A percentile compares a stretch with the other conserved stretches of the same genome.
Evolutionary conservation across 2,113 vertebrate genomes (phyloP).

Genomic region (Zeus faber): DNA sequence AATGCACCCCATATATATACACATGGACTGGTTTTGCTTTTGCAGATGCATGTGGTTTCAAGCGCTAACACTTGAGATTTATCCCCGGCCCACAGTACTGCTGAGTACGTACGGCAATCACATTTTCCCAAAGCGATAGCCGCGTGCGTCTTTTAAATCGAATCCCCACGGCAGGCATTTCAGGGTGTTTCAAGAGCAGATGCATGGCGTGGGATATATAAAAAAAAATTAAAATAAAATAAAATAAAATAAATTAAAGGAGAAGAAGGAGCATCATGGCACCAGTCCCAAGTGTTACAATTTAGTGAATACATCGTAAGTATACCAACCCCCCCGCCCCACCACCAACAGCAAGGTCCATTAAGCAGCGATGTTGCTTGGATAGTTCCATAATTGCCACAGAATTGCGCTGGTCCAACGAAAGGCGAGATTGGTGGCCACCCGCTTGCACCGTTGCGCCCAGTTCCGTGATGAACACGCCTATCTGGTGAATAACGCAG

Average conservation of each 20-base stretch:
- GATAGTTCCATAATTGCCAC: conserved; percentile 6
- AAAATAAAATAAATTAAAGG: too few relatives aligned
- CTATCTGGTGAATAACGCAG: conserved; percentile 6
- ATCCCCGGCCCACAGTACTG: conserved; percentile 23
- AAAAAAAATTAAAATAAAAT: too few relatives aligned
- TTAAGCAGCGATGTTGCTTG: too few relatives aligned
- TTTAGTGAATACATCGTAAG: too few relatives aligned
- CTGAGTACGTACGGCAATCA: conserved; percentile 29
- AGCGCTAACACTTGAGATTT: conserved; percentile 31
- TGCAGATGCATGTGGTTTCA: conserved; percentile 19
- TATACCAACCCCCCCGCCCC: too few relatives aligned
- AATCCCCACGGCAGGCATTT: too few relatives aligned
- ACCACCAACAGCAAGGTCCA: too few relatives aligned
- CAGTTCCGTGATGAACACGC: conserved; percentile 12
- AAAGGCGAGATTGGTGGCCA: neutral
- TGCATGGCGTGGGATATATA: too few relatives aligned
- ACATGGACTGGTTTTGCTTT: conserved; percentile 15
- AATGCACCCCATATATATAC: conserved; percentile 6
- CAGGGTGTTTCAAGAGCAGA: too few relatives aligned
- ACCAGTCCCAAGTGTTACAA: too few relatives aligned
- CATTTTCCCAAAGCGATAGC: conserved; percentile 21
- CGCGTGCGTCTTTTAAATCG: conserved; percentile 10
- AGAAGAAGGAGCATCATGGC: too few relatives aligned
- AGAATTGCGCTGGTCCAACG: neutral
- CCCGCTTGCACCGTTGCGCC: neutral